Evolutionary conservation across 2,113 vertebrate genomes (phyloP).

Genomic region (Melanotaenia duboulayi): DNA sequence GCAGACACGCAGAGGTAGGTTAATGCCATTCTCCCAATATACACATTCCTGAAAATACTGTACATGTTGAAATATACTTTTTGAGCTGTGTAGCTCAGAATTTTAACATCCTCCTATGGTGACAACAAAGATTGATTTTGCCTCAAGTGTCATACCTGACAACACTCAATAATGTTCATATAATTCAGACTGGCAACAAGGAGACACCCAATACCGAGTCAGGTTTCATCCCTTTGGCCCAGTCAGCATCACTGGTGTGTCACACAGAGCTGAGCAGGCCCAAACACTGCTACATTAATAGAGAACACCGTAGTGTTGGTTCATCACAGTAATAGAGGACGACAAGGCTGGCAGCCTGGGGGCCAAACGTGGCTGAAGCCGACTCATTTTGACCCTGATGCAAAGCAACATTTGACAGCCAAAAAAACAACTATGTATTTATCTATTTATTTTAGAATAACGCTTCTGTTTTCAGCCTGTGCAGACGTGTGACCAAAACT

Average conservation of each 20-base stretch:
- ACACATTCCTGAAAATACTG: not conserved
- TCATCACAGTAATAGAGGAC: constrained; percentile 58
- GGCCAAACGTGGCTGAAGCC: constrained; percentile 33
- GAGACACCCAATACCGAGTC: constrained; percentile 61
- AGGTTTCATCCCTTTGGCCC: constrained; percentile 49
- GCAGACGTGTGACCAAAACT: not conserved
- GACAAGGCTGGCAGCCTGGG: constrained; percentile 40
- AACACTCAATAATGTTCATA: constrained; percentile 69
- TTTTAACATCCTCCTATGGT: constrained; percentile 14
- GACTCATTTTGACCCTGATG: constrained; percentile 65
- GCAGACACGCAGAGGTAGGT: not conserved
- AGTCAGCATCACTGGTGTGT: constrained; percentile 53
- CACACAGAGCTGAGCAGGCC: constrained; percentile 28
- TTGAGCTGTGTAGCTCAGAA: not conserved
- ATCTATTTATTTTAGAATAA: constrained; percentile 7
- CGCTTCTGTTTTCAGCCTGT: not conserved
- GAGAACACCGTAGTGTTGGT: constrained; percentile 41
- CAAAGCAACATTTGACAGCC: constrained; percentile 54
- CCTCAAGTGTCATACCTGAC: constrained; percentile 63
- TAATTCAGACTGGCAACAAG: constrained; percentile 57
- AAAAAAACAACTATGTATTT: constrained; percentile 52
- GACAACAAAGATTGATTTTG: constrained; percentile 63
- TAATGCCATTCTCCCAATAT: not conserved
- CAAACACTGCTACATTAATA: constrained; percentile 36
- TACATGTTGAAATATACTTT: not conserved